These are phyloP conservation scores for Cordilura impudica DNA, from an alignment of 2,888 invertebrate species.

Conservation along the genomic window DNA sequence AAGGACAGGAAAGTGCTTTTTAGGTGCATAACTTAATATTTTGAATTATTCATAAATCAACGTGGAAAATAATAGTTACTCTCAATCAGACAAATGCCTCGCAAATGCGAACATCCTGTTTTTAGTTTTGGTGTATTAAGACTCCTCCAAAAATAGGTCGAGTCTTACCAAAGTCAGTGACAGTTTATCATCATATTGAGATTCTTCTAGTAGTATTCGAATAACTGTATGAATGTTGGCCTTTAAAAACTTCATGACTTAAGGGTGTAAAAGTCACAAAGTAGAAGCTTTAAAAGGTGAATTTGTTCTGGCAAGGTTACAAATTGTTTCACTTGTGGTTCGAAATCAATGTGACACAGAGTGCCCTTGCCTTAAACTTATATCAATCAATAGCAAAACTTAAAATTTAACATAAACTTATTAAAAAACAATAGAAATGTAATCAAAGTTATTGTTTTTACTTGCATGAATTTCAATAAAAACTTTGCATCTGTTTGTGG, in stretches of 20 bases:
- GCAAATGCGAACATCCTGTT: conserved; percentile 65
- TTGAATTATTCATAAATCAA: too few species aligned
- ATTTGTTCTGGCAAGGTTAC: conserved; percentile 64
- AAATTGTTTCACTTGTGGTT: conserved; percentile 64
- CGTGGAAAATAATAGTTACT: not conserved
- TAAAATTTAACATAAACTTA: too few species aligned
- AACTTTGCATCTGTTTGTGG: conserved; percentile 58
- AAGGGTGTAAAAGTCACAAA: not conserved
- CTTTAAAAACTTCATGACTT: not conserved
- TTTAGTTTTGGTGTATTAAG: conserved; percentile 63
- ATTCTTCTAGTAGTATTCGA: conserved; percentile 57
- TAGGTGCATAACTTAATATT: conserved; percentile 42
- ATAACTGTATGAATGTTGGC: not conserved
- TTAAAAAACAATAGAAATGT: conserved; percentile 63
- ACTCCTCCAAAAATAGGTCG: conserved; percentile 74
- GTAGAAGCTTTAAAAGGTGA: conserved; percentile 6
- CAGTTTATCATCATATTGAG: conserved; percentile 71
- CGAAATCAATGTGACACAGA: conserved; percentile 62
- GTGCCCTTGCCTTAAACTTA: conserved; percentile 59
- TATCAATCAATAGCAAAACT: not conserved
- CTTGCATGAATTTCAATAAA: conserved; percentile 13
- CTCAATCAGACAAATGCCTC: conserved; percentile 65
- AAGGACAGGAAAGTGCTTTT: conserved; percentile 56
- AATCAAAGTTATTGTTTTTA: conserved; percentile 54
- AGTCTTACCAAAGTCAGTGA: conserved; percentile 72